Base-by-base conservation (phyloP, 1,140 invertebrate species). In the Galleria mellonella region DNA sequence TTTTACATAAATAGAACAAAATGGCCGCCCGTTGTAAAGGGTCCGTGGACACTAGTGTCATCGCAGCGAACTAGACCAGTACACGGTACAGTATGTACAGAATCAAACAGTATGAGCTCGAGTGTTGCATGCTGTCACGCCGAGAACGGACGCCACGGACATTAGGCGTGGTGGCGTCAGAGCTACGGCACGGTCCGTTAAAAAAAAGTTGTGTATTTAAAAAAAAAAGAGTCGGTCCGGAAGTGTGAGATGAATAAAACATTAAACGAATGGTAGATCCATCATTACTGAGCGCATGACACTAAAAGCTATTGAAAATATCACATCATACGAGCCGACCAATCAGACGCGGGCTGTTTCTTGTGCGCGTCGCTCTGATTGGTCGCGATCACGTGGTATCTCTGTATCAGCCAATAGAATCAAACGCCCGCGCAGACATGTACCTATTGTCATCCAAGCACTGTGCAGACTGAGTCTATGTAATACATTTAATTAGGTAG, bases 221-320 rank as follows among this genome's bases (percentile, higher is more conserved):
- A 54, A 54, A 59, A 54, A 54, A 62, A 53, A 61, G 43, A 66
- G 44, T 66, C 45, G 39, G 45, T 64, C 52, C 33, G 35, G 53
- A 71, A 69, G 65, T 74, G 68, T 74, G 62, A 65, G 46, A 66
- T 69, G 60, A 66, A 63, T 63, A 57, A 55, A 71, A 72, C 62
- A 66, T 63, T 48, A 60, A 72, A 57, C 60, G 55, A 67, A 55
- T 58, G 44, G 47, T 47, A 35, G 12, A 11, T 33, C 11, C 10
- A 33, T 12, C 11, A 12, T 23, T 23, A 23, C 17, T 33, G 32
- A 12, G 11, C 9, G 32, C 32, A 33, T 33, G 11, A 12, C 10
- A n/a, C 32, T 33, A 12, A 12, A 33, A 33, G 11, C 32, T 33
- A 2, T 12, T n/a, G 10, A 31, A 31, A n/a, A 12, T 7, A 12